Percentiles rank a stretch among this genome's conserved stretches.
Evolutionary conservation across 1,140 invertebrate genomes (phyloP).

Genomic region (Pectinophora gossypiella): DNA sequence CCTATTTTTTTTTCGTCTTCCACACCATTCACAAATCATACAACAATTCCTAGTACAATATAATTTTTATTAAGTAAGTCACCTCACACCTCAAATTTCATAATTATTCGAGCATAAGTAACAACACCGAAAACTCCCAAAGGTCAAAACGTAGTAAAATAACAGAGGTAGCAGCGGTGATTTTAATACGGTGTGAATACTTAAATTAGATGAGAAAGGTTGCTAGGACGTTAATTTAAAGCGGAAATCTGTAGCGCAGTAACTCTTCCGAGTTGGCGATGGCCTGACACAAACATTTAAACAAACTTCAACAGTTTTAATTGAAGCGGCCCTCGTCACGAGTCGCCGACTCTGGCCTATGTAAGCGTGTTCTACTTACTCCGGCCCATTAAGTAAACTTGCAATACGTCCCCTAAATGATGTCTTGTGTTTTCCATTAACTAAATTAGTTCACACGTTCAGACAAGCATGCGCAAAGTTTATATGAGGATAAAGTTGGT

Average conservation of each 20-base stretch:
- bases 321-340: slow-evolving; percentile 54
- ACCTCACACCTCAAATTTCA: no score
- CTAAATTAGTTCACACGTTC: slow-evolving; percentile 16
- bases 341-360: slow-evolving; percentile 20
- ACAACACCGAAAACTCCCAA: no score
- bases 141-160: neutral
- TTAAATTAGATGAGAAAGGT: slow-evolving; percentile 1
- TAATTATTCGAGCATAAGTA: no score
- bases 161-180: no score
- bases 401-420: neutral
- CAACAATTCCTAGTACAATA: no score
- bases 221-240: slow-evolving; percentile 15
- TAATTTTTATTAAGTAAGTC: no score
- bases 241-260: slow-evolving; percentile 18
- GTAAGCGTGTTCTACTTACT: slow-evolving; percentile 22
- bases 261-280: slow-evolving; percentile 21
- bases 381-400: neutral
- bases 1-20: no score
- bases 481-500: no score
- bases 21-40: no score
- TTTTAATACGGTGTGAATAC: slow-evolving; percentile 1
- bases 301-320: slow-evolving; percentile 65
- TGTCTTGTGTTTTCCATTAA: slow-evolving; percentile 5
- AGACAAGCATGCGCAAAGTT: neutral
- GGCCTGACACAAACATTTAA: slow-evolving; percentile 55